These are phyloP conservation scores for Linyphia triangularis DNA, from an alignment of 2,888 invertebrate genomes.

Conservation along the genomic window DNA sequence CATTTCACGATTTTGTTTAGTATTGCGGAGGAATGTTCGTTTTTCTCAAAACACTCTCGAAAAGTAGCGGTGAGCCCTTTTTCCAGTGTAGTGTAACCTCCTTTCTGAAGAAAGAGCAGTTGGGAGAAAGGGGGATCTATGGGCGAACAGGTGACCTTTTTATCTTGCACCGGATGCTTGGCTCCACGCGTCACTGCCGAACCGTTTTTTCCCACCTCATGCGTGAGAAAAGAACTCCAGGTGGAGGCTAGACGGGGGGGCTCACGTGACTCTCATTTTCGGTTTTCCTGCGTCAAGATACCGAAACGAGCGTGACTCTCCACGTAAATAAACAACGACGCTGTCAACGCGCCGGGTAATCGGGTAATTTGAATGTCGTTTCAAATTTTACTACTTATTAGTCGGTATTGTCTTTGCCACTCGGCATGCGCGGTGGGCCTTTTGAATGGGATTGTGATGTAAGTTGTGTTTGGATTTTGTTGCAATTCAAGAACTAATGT, in stretches of 20 bases:
- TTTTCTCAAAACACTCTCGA: too few species aligned
- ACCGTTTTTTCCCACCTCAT: slow-evolving; percentile 69
- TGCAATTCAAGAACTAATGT: too few species aligned
- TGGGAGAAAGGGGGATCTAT: slow-evolving; percentile 32
- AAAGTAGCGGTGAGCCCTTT: too few species aligned
- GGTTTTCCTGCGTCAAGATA: slow-evolving; percentile 41
- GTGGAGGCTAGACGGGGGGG: slow-evolving; percentile 34
- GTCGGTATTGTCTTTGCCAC: too few species aligned
- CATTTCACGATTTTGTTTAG: too few species aligned
- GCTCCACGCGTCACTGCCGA: slow-evolving; percentile 61
- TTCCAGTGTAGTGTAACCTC: slow-evolving; percentile 1
- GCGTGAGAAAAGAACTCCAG: slow-evolving; percentile 71
- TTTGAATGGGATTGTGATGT: too few species aligned
- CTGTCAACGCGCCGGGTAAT: neutral
- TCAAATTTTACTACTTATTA: too few species aligned
- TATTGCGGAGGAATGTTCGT: too few species aligned
- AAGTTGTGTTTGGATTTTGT: too few species aligned
- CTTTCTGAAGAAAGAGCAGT: neutral
- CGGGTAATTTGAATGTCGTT: slow-evolving; percentile 1
- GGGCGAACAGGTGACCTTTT: slow-evolving; percentile 57
- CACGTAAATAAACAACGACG: slow-evolving; percentile 6
- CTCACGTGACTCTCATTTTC: slow-evolving; percentile 44
- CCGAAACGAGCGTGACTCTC: neutral
- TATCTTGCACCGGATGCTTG: slow-evolving; percentile 33
- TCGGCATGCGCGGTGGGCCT: too few species aligned